Conservation (phyloP, 2,888 invertebrate species). For the Ennomos quercinarius region DNA sequence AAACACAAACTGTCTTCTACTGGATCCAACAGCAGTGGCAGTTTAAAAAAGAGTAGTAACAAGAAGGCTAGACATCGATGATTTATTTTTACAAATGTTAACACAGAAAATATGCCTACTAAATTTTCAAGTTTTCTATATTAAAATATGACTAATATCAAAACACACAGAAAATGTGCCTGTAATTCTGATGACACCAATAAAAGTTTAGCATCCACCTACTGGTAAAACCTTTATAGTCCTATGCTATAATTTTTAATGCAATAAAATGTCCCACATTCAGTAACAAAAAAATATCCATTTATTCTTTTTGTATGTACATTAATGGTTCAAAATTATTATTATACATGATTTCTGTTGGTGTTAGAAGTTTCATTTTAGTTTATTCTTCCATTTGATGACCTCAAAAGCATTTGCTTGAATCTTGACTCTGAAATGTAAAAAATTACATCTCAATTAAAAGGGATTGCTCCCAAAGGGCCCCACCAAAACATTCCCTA, state of each 20-base stretch:
- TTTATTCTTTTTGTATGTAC: conserved; percentile 46
- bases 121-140: no score
- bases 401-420: conserved; percentile 70
- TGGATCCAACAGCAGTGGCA: conserved; percentile 72
- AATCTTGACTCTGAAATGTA: conserved; percentile 76
- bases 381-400: conserved; percentile 60
- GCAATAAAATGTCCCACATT: conserved; percentile 5
- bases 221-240: no score
- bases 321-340: conserved; percentile 28
- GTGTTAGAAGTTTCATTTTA: conserved; percentile 43
- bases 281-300: conserved; percentile 31
- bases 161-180: no score
- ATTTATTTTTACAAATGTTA: conserved; percentile 36
- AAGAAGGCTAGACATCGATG: conserved; percentile 94
- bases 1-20: conserved; percentile 82
- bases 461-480: no score
- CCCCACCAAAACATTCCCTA: no score
- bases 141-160: no score
- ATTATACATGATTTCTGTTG: conserved; percentile 45
- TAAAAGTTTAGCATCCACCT: no score
- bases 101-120: no score
- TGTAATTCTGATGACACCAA: no score
- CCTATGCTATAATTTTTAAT: no score
- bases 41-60: conserved; percentile 90
- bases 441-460: background rate